Evolutionary conservation across 2,888 invertebrate genomes (phyloP).

Genomic region (Trisateles emortualis): DNA sequence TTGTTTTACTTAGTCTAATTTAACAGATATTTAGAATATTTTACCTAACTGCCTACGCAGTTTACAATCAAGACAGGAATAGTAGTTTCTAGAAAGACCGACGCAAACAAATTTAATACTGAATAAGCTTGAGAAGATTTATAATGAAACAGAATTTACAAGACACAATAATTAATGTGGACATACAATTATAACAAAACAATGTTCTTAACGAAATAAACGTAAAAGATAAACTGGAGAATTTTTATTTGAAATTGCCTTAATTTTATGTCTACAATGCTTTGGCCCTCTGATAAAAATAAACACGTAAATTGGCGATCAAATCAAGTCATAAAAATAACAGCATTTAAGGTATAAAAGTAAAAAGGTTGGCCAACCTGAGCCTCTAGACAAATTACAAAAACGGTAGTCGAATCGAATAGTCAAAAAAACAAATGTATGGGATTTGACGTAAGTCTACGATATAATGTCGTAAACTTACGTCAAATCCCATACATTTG

Average conservation of each 20-base stretch:
- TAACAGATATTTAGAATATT: no score
- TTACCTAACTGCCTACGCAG: conserved; percentile 4
- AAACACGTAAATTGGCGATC: neutral
- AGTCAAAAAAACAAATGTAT: no score
- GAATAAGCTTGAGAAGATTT: neutral
- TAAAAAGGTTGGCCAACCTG: no score
- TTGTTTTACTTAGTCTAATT: conserved; percentile 13
- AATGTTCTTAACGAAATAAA: neutral
- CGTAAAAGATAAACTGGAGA: neutral
- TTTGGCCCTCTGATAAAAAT: neutral
- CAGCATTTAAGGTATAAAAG: no score
- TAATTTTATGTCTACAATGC: conserved; percentile 6
- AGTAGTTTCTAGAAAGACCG: neutral
- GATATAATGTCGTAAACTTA: no score
- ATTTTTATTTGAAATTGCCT: conserved; percentile 1
- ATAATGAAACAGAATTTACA: no score
- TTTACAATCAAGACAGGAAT: conserved; percentile 1
- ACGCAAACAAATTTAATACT: neutral
- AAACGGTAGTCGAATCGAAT: no score
- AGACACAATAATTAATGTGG: no score
- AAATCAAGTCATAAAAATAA: neutral
- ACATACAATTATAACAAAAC: neutral
- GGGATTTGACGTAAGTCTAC: no score
- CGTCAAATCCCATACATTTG: no score
- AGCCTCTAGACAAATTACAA: no score